Percentiles rank a stretch among this genome's conserved stretches.
Evolutionary conservation across 2,888 invertebrate species (phyloP).

Genomic region (Trissolcus brochymenae): DNA sequence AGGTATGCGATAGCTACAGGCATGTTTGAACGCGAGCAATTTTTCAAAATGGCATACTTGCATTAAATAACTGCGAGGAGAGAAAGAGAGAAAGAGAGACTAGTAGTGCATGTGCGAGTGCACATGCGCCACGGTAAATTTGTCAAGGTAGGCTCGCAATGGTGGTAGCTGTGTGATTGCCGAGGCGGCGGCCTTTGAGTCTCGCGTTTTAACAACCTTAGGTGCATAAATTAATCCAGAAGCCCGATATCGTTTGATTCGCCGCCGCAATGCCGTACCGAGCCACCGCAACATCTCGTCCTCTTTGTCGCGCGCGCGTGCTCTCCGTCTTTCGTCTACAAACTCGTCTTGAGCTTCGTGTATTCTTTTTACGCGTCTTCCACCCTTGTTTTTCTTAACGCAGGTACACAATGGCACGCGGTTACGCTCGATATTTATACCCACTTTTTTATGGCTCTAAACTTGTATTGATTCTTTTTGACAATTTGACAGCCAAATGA

Average conservation of each 20-base stretch:
- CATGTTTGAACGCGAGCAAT: constrained; percentile 9
- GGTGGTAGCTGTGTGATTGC: constrained; percentile 71
- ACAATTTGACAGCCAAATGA: constrained; percentile 66
- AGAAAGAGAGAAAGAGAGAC: background rate
- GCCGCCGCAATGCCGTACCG: constrained; percentile 64
- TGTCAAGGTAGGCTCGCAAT: constrained; percentile 67
- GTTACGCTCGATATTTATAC: constrained; percentile 56
- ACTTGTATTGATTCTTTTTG: constrained; percentile 69
- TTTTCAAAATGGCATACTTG: constrained; percentile 37
- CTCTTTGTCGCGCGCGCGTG: constrained; percentile 55
- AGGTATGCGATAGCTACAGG: constrained; percentile 23
- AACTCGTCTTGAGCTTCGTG: constrained; percentile 51
- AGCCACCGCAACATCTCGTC: constrained; percentile 46
- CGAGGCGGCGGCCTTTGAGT: constrained; percentile 73
- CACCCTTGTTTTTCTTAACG: constrained; percentile 52
- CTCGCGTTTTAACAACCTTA: constrained; percentile 75
- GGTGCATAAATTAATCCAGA: constrained; percentile 76
- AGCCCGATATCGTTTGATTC: constrained; percentile 76
- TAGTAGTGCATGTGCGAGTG: constrained; percentile 48
- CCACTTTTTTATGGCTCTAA: constrained; percentile 67
- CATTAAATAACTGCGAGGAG: constrained; percentile 26
- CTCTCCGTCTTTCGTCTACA: constrained; percentile 37
- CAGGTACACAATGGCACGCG: constrained; percentile 47
- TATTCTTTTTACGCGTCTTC: constrained; percentile 33
- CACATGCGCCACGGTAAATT: constrained; percentile 67